These are phyloP conservation scores for Scartelaos histophorus DNA, from an alignment of 2,113 vertebrate genomes.

Conservation along the genomic window DNA sequence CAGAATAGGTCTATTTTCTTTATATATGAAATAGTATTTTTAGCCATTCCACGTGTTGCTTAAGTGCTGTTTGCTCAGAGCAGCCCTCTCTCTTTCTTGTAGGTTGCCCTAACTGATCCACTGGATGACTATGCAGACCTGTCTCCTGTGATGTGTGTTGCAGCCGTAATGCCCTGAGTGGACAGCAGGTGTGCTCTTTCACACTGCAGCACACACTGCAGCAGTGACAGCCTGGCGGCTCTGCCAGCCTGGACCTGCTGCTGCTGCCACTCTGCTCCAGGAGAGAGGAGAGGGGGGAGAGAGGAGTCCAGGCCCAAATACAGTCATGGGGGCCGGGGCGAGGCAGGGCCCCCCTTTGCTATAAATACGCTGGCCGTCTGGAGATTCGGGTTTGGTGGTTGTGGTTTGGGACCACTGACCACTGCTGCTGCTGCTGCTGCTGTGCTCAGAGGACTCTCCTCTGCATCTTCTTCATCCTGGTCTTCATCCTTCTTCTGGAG, in stretches of 20 bases:
- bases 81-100: background rate
- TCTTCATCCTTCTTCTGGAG: constrained; percentile 35
- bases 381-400: constrained; percentile 81
- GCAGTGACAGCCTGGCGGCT: constrained; percentile 44
- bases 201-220: constrained; percentile 73
- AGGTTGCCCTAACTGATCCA: background rate
- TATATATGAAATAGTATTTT: background rate
- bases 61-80: background rate
- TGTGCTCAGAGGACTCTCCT: constrained; percentile 62
- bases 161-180: constrained; percentile 59
- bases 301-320: constrained; percentile 81
- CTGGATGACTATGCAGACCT: background rate
- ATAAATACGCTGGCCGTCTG: constrained; percentile 81
- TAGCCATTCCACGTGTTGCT: background rate
- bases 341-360: constrained; percentile 64
- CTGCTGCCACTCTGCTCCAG: constrained; percentile 67
- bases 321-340: constrained; percentile 78
- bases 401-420: constrained; percentile 51
- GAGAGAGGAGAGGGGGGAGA: constrained; percentile 26
- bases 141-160: background rate
- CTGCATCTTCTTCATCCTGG: constrained; percentile 47
- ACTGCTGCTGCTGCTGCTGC: constrained; percentile 38
- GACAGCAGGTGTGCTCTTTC: constrained; percentile 70
- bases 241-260: constrained; percentile 59
- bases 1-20: background rate